Conservation (phyloP, 1,140 invertebrate species). For the Drosophila miranda region DNA sequence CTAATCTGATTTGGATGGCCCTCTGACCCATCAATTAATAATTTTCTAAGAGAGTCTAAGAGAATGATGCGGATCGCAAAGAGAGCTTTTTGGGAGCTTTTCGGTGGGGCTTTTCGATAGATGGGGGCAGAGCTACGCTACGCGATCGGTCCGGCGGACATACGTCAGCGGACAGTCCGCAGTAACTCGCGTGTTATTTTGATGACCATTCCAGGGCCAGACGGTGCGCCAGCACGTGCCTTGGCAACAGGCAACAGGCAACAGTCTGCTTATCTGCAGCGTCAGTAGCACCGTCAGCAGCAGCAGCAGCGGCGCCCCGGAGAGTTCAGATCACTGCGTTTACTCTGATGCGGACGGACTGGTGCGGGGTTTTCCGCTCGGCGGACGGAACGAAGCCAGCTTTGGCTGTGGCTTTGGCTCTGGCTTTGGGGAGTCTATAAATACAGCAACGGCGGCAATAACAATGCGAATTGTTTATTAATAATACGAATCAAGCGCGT, state of each 20-base stretch:
- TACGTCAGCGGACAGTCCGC: slow-evolving; percentile 9
- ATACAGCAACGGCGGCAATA: slow-evolving; percentile 3
- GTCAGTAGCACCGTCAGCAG: too few species aligned
- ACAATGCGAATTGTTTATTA: slow-evolving; percentile 36
- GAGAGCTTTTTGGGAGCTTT: slow-evolving; percentile 25
- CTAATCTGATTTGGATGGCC: slow-evolving; percentile 28
- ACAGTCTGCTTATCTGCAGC: too few species aligned
- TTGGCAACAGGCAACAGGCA: slow-evolving; percentile 8
- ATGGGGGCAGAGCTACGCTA: background rate
- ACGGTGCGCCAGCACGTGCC: slow-evolving; percentile 48
- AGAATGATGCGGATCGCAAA: background rate
- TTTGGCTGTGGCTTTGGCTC: slow-evolving; percentile 1
- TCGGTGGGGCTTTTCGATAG: background rate
- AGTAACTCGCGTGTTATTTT: slow-evolving; percentile 38
- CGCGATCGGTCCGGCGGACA: background rate
- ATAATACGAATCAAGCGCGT: slow-evolving; percentile 22
- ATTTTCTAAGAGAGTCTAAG: slow-evolving; percentile 1
- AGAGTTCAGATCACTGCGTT: background rate
- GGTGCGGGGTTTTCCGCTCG: background rate
- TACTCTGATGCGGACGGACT: background rate
- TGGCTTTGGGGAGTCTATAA: slow-evolving; percentile 20
- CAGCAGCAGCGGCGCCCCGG: too few species aligned
- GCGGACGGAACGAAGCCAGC: background rate
- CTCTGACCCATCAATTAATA: slow-evolving; percentile 30
- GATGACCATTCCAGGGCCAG: slow-evolving; percentile 29